These are phyloP conservation scores for Artemia franciscana DNA, from an alignment of 1,140 invertebrate species.

Conservation along the genomic window DNA sequence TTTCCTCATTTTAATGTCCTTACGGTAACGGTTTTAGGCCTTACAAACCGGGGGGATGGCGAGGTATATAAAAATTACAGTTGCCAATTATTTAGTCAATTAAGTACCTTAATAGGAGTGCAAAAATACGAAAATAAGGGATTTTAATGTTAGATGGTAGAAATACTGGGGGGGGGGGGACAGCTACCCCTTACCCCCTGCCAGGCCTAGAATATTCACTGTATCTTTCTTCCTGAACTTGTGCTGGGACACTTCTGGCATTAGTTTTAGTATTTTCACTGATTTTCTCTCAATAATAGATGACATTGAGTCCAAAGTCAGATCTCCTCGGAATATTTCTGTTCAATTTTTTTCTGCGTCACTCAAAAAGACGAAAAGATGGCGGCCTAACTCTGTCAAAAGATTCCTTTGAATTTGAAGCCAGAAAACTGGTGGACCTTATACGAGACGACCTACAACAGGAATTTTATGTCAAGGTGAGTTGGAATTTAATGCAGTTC, in stretches of 20 bases:
- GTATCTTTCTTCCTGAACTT: no score
- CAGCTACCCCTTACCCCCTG: neutral
- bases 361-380: neutral
- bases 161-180: neutral
- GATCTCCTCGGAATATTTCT: neutral
- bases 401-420: neutral
- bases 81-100: no score
- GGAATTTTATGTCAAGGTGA: neutral
- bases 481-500: no score
- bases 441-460: neutral
- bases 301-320: neutral
- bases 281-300: neutral
- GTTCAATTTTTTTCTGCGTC: neutral
- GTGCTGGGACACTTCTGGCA: no score
- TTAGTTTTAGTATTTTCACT: neutral
- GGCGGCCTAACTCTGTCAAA: neutral
- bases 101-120: no score
- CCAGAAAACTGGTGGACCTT: neutral
- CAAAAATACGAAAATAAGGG: neutral
- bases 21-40: no score
- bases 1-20: no score
- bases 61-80: no score
- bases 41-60: no score
- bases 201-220: neutral
- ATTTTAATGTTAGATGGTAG: neutral